phyloP scores from a whole-genome alignment of 2,888 invertebrate genomes.

The Scaptomyza polygonia region DNA sequence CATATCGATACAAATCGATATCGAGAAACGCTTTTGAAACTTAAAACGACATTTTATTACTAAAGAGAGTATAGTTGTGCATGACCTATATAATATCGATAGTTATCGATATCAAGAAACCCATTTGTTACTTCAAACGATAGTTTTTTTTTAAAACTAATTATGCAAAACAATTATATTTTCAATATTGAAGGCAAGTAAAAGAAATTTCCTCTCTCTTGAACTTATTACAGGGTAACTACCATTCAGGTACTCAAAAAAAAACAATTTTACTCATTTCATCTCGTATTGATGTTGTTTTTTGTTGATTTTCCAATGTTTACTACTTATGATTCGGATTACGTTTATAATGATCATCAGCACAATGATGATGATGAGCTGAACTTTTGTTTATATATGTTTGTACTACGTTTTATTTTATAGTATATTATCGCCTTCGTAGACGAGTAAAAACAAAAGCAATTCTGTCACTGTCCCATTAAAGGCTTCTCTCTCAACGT shows the following conservation, averaged over 20 bases:
- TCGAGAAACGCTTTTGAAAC: neutral
- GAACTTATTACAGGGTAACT: neutral
- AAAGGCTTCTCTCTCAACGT: slow-evolving; percentile 28
- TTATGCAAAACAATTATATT: too few relatives aligned
- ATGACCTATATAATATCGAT: neutral
- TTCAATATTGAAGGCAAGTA: too few relatives aligned
- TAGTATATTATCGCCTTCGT: slow-evolving; percentile 2
- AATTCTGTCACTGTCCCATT: slow-evolving; percentile 50
- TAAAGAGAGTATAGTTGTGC: too few relatives aligned
- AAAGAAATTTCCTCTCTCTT: neutral
- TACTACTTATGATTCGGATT: slow-evolving; percentile 21
- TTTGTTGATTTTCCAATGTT: slow-evolving; percentile 46
- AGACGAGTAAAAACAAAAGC: slow-evolving; percentile 18
- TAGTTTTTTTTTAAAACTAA: too few relatives aligned
- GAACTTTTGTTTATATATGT: neutral
- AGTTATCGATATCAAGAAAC: neutral
- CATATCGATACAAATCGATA: neutral
- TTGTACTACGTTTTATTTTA: neutral
- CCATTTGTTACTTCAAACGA: too few relatives aligned
- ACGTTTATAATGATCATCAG: slow-evolving; percentile 29
- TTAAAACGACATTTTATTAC: too few relatives aligned
- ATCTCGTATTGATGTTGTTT: slow-evolving; percentile 37
- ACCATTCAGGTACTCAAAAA: neutral
- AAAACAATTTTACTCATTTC: slow-evolving; percentile 12
- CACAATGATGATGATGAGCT: slow-evolving; percentile 6